These are phyloP conservation scores for Montipora foliosa DNA, from an alignment of 64 coral and sea anemone species.

Conservation along the genomic window DNA sequence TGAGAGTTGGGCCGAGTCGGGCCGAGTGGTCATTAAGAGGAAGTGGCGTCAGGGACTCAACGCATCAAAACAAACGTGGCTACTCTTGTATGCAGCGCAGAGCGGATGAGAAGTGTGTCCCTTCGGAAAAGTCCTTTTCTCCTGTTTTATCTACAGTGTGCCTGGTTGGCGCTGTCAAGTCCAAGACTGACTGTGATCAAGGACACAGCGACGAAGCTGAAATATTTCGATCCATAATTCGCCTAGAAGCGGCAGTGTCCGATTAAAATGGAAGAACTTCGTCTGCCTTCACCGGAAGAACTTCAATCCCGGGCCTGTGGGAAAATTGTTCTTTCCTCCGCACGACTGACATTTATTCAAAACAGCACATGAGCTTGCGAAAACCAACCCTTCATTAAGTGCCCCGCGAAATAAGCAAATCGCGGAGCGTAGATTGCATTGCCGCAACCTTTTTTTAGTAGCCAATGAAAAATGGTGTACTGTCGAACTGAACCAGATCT, in stretches of 20 bases:
- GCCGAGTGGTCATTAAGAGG: conserved; percentile 6
- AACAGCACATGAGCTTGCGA: too few relatives aligned
- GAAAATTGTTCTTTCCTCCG: too few relatives aligned
- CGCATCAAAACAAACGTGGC: conserved; percentile 2
- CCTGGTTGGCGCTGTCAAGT: neutral
- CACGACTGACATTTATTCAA: too few relatives aligned
- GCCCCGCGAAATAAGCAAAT: too few relatives aligned
- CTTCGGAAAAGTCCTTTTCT: neutral
- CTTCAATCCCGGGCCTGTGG: neutral
- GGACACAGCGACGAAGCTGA: neutral
- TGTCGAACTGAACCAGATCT: too few relatives aligned
- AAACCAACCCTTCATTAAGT: too few relatives aligned
- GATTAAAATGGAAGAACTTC: neutral
- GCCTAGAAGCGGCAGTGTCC: neutral
- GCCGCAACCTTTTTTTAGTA: too few relatives aligned
- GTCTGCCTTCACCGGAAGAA: neutral
- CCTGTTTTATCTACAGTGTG: neutral
- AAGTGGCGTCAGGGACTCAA: conserved; percentile 42
- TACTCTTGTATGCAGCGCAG: neutral
- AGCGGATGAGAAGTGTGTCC: conserved; percentile 11
- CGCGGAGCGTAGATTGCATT: too few relatives aligned
- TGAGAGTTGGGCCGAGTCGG: conserved; percentile 36
- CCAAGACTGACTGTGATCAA: neutral
- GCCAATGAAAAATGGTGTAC: too few relatives aligned
- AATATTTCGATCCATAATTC: neutral